Evolutionary conservation across 1,140 invertebrate species (phyloP).

Genomic region (Marisa cornuarietis): DNA sequence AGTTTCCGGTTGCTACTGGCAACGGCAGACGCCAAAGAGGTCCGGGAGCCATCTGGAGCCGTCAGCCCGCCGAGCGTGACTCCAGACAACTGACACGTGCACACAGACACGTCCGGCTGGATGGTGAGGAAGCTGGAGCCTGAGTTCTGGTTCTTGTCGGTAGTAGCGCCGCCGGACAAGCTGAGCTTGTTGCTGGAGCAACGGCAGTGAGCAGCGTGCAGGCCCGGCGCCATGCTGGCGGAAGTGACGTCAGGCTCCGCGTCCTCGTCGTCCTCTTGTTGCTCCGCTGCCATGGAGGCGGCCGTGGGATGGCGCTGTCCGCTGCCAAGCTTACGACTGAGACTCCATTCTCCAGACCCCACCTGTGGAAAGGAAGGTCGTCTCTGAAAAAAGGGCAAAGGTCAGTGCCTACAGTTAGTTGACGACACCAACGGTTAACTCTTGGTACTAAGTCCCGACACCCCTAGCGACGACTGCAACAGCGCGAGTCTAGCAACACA

Average conservation of each 20-base stretch:
- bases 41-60: constrained; percentile 6
- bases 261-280: constrained; percentile 20
- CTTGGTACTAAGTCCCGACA: not conserved
- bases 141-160: not conserved
- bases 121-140: not conserved
- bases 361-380: constrained; percentile 35
- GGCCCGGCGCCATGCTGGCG: not conserved
- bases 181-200: not conserved
- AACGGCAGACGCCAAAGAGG: not conserved
- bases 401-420: too few species aligned
- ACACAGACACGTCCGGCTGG: not conserved
- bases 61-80: constrained; percentile 9
- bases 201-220: not conserved
- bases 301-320: constrained; percentile 7
- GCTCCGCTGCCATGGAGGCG: constrained; percentile 17
- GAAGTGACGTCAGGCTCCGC: not conserved
- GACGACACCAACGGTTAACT: too few species aligned
- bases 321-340: not conserved
- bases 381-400: constrained; percentile 25
- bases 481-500: not conserved
- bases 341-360: constrained; percentile 11
- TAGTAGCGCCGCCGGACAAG: not conserved
- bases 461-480: not conserved
- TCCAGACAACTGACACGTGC: constrained; percentile 12
- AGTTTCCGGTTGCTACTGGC: constrained; percentile 17